Base-by-base conservation (phyloP, 2,797 vertebrate species). In the Phrynocephalus guinanensis region DNA sequence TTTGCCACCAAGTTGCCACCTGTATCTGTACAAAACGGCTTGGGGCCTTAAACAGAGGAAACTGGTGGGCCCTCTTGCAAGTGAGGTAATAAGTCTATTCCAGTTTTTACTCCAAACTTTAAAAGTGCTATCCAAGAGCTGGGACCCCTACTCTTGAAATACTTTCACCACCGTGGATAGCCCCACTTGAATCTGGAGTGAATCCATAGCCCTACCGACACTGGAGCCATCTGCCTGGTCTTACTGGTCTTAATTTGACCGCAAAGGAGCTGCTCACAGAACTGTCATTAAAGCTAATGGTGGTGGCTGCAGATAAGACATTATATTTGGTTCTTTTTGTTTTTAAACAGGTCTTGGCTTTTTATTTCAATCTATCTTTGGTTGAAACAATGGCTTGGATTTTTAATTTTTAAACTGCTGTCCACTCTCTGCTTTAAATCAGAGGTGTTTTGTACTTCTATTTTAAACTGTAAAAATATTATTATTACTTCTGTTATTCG, bases 401-500 rank as follows among this genome's bases (percentile, higher is more conserved):
- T 68, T 85, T 68, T 68, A 79, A 85, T 79, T 68, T 85, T 68
- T 68, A 79, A 85, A 85, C 13, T 66, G 8, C 30, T 30, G 68
- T 70, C 68, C 28, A n/a, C 10, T 73, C n/a, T 66, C 50, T 24
- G 13, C 60, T 79, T 26, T 26, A 68, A 85, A 85, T 28, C 20
- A 2, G n/a, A 78, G 68, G 2, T 1, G 20, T 56, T 16, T 78
- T 48, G 50, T 79, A 22, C 48, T n/a, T 15, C 24, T 71, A 30
- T 38, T 56, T 56, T 38, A 26, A 26, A 13, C 10, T 79, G 16
- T 11, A 63, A 38, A 56, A 44, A 1, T 71, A 18, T 86, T 79
- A n/a, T 44, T 60, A 20, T 85, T 85, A 15, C 5, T 63, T 15
- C 18, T 63, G 13, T 63, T 63, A 63, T 63, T 63, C 60, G 22